Evolutionary conservation across 2,888 invertebrate species (phyloP), one percentile per base, ranked within the genome.

Genomic region (Agrochola circellaris): DNA sequence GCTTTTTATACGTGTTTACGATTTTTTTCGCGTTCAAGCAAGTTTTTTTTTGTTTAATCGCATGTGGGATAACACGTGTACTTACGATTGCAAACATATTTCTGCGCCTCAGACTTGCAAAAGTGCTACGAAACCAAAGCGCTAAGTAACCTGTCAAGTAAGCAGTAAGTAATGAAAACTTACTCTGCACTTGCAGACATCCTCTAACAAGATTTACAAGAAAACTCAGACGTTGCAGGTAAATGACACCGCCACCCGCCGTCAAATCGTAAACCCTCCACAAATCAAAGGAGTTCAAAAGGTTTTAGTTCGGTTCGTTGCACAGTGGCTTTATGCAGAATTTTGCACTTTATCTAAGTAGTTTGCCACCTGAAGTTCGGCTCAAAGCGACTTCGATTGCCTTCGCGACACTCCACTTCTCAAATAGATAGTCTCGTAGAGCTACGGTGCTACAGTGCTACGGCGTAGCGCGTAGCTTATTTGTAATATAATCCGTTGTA

Each of bases 381-480:
- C 68, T 79, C 80, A 72, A 82, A 85, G 83, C 61, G 67, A 61
- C 68, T 60, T 67, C 69, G 68, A 81, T 77, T 79, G 68, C 72
- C 71, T 73, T 68, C 45, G 60, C 69, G 68, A 82, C 70, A 70
- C 73, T 84, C 48, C 68, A 64, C 60, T 77, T 69, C 45, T 75
- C 73, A 81, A 81, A 81, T 85, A 72, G 30, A 72, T 64, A 74
- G 38, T 72, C 34, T 58, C 77, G 77, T 79, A 64, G 79, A 68
- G 83, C 81, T 85, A 85, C 79, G 62, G 11, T n/a, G 71, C 83
- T 81, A 79, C 81, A 58, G 0, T 26, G 74, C 88, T 87, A 86
- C 86, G 77, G 30, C 83, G 79, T 81, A 85, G 82, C 76, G 3
- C 30, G 78, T 75, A 69, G 66, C 72, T 61, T 26, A 30, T 74